Percentiles rank a stretch among this genome's conserved stretches.
Conservation (phyloP, 2,797 vertebrate species). For the Rhodeus uyekii region DNA sequence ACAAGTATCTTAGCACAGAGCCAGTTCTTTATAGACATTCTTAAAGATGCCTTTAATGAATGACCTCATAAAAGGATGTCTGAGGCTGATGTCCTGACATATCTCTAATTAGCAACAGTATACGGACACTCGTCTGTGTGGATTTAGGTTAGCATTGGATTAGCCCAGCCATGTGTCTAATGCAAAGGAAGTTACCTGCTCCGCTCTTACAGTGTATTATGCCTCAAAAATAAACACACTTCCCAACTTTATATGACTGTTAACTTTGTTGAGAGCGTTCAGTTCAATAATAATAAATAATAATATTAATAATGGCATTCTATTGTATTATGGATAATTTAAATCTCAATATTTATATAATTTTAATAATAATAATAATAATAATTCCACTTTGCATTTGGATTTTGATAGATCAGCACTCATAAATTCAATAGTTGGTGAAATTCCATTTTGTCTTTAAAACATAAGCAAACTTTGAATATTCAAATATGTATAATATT, state of each 20-base stretch:
- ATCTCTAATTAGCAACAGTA: conserved; percentile 24
- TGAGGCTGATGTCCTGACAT: conserved; percentile 33
- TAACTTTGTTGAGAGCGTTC: not conserved
- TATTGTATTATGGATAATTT: not conserved
- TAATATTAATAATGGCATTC: not conserved
- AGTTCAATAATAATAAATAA: too few species aligned
- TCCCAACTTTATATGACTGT: not conserved
- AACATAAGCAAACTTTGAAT: not conserved
- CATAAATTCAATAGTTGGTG: not conserved
- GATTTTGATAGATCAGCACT: not conserved
- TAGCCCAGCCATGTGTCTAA: conserved; percentile 64
- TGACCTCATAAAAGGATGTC: conserved; percentile 1
- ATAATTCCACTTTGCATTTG: not conserved
- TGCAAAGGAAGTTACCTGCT: conserved; percentile 43
- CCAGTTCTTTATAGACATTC: not conserved
- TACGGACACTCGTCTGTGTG: conserved; percentile 45
- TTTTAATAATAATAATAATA: not conserved
- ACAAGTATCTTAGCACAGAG: conserved; percentile 8
- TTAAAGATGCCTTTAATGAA: conserved; percentile 12
- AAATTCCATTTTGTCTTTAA: not conserved
- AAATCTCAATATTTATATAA: not conserved
- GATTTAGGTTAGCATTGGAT: conserved; percentile 75
- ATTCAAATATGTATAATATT: too few species aligned
- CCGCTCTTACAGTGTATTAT: not conserved
- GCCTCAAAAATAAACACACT: not conserved